These are phyloP conservation scores for Bombycilla garrulus DNA, from an alignment of 2,113 vertebrate species.

Conservation along the genomic window DNA sequence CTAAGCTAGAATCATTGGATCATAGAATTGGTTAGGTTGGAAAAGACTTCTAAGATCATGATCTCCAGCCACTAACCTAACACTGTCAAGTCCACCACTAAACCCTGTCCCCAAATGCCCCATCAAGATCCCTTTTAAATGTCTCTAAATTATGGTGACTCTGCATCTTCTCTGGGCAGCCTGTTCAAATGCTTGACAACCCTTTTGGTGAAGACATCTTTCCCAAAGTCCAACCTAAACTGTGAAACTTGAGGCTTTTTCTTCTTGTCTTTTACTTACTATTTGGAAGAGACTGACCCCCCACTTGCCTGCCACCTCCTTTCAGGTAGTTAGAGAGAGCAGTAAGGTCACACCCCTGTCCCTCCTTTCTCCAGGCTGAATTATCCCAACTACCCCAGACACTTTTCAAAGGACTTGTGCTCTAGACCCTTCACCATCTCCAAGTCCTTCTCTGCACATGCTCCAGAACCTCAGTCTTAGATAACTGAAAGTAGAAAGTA, in stretches of 20 bases:
- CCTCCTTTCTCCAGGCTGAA: neutral
- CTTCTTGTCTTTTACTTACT: neutral
- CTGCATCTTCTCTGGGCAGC: neutral
- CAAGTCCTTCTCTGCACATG: accelerated
- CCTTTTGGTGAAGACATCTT: neutral
- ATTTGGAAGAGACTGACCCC: neutral
- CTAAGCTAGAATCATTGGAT: neutral
- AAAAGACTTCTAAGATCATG: neutral
- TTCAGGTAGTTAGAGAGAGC: neutral
- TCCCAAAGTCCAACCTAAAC: neutral
- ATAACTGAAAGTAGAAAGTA: neutral
- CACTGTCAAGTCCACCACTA: neutral
- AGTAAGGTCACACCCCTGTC: neutral
- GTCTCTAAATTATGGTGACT: neutral
- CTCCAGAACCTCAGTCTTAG: neutral
- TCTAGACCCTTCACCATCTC: neutral
- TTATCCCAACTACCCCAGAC: neutral
- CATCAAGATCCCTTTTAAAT: neutral
- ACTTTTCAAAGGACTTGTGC: neutral
- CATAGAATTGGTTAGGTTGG: neutral
- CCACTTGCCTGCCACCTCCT: neutral
- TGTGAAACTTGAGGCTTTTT: neutral
- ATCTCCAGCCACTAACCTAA: neutral
- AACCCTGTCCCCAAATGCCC: too few species aligned
- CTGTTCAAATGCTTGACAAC: neutral